A percentile compares a stretch with the other conserved stretches of the same genome.
phyloP scores from a whole-genome alignment of 2,888 invertebrate species.

The Protonemura montana region DNA sequence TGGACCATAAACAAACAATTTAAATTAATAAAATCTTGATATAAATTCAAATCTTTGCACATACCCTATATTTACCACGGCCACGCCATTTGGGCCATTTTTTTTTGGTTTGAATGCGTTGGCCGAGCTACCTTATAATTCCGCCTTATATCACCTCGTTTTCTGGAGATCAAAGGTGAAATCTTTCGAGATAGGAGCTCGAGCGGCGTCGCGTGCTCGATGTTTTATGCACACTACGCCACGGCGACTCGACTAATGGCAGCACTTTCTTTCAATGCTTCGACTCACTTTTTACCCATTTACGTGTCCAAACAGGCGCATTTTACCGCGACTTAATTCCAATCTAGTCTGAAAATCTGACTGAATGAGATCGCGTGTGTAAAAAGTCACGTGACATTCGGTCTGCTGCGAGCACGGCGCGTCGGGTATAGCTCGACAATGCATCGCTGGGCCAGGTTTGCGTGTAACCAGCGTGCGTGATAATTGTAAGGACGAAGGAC shows the following conservation, averaged over 20 bases:
- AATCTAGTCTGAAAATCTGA: constrained; percentile 26
- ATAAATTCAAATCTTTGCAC: not conserved
- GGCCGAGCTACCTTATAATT: not conserved
- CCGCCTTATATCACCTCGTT: not conserved
- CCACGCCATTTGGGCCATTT: not conserved
- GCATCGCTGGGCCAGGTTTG: not conserved
- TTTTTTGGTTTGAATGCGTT: not conserved
- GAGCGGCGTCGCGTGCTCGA: constrained; percentile 14
- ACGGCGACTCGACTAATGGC: constrained; percentile 22
- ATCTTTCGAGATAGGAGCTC: not conserved
- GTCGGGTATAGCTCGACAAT: not conserved
- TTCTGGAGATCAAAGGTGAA: not conserved
- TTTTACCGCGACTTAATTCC: constrained; percentile 18
- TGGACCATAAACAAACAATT: not conserved
- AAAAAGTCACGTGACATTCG: constrained; percentile 22
- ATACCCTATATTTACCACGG: not conserved
- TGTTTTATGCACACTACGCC: constrained; percentile 16
- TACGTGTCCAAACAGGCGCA: constrained; percentile 1
- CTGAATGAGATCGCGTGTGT: constrained; percentile 20
- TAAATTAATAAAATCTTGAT: not conserved
- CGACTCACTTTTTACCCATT: constrained; percentile 21
- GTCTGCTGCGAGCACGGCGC: not conserved
- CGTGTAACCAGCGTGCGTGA: not conserved
- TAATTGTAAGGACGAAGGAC: constrained; percentile 16
- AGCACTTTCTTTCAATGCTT: constrained; percentile 28